Evolutionary conservation across 2,888 invertebrate genomes (phyloP).

Genomic region (Tolmerus cingulatus): DNA sequence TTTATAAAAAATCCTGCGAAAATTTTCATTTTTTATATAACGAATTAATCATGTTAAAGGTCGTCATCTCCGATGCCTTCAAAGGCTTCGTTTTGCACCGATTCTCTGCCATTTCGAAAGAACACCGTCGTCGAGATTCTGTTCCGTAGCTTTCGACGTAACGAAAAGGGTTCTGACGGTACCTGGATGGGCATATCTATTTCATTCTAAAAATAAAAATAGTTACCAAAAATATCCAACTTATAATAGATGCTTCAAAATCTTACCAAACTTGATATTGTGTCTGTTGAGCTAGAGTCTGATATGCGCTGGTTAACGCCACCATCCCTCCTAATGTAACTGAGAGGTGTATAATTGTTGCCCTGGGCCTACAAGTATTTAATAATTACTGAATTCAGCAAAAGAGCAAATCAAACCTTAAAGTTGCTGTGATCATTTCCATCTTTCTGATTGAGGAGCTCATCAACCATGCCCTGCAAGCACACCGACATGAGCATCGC

Average conservation of each 20-base stretch:
- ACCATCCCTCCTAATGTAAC: conserved; percentile 53
- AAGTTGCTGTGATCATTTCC: conserved; percentile 66
- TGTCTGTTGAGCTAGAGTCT: conserved; percentile 53
- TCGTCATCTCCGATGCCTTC: conserved; percentile 96
- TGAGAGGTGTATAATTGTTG: conserved; percentile 50
- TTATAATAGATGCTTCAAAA: background rate
- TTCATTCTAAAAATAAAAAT: conserved; percentile 66
- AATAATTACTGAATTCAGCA: background rate
- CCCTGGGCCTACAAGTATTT: conserved; percentile 46
- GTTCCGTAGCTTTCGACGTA: conserved; percentile 73
- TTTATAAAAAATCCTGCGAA: background rate
- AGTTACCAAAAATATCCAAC: background rate
- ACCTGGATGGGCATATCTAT: conserved; percentile 63
- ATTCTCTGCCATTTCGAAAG: conserved; percentile 74
- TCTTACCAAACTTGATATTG: conserved; percentile 53
- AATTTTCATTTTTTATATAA: background rate
- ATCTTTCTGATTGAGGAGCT: conserved; percentile 79
- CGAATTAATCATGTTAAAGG: conserved; percentile 65
- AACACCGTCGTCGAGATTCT: conserved; percentile 75
- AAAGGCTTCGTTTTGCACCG: conserved; percentile 90
- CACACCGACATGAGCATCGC: conserved; percentile 96
- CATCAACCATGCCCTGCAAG: conserved; percentile 94
- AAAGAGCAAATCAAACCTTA: conserved; percentile 34
- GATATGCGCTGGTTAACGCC: conserved; percentile 50
- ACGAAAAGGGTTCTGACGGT: conserved; percentile 72